Evolutionary conservation across 2,797 vertebrate species (phyloP).

Genomic region (Diplodus sargus): DNA sequence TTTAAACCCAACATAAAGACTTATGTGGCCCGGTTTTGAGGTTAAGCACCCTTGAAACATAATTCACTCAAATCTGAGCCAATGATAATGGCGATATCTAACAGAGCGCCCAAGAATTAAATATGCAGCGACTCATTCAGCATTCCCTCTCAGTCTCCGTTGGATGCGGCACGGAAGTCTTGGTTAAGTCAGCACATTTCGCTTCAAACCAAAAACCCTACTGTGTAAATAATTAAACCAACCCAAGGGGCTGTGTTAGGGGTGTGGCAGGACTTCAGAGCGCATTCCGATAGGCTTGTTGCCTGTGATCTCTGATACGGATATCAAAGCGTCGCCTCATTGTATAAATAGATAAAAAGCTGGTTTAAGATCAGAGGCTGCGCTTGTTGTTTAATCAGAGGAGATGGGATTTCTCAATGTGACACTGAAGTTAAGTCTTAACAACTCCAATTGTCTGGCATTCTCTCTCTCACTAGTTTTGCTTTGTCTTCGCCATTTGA

Average conservation of each 20-base stretch:
- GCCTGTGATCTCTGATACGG: slow-evolving; percentile 65
- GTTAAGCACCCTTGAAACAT: slow-evolving; percentile 39
- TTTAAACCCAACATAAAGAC: slow-evolving; percentile 12
- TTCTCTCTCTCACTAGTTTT: neutral
- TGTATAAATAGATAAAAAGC: slow-evolving; percentile 68
- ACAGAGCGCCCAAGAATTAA: slow-evolving; percentile 34
- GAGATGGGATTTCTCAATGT: slow-evolving; percentile 21
- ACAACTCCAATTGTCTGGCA: neutral
- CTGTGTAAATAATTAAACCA: slow-evolving; percentile 77
- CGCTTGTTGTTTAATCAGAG: slow-evolving; percentile 38
- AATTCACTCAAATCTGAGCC: slow-evolving; percentile 14
- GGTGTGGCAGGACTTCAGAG: slow-evolving; percentile 71
- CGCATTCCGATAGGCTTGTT: slow-evolving; percentile 51
- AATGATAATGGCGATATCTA: slow-evolving; percentile 18
- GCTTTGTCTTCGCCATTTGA: neutral
- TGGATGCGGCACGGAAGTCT: slow-evolving; percentile 51
- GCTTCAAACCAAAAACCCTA: slow-evolving; percentile 55
- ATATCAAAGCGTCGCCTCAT: slow-evolving; percentile 68
- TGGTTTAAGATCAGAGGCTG: slow-evolving; percentile 44
- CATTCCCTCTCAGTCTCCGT: slow-evolving; percentile 53
- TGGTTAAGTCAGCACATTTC: slow-evolving; percentile 74
- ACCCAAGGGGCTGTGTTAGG: slow-evolving; percentile 49
- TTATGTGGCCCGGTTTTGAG: slow-evolving; percentile 25
- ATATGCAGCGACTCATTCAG: slow-evolving; percentile 52
- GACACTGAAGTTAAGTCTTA: slow-evolving; percentile 20